Percentiles rank a stretch among this genome's conserved stretches.
phyloP scores from a whole-genome alignment of 2,888 invertebrate species.

The Masnerella sp. region DNA sequence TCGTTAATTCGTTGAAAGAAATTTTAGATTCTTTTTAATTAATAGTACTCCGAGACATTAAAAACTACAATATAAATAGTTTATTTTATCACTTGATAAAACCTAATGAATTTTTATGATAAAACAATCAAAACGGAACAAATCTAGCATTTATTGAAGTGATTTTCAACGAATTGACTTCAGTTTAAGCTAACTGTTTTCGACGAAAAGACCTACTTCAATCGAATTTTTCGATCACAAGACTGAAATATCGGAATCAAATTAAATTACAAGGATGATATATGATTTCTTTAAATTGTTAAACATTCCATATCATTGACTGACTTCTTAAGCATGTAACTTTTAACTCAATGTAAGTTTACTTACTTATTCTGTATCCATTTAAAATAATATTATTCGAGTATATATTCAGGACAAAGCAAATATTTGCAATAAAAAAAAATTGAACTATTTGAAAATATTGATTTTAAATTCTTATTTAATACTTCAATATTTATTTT shows the following conservation, averaged over 20 bases:
- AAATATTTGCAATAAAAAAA: too few relatives aligned
- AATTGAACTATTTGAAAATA: too few relatives aligned
- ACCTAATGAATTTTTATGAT: not conserved
- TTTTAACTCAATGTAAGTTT: conserved; percentile 35
- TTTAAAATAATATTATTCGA: too few relatives aligned
- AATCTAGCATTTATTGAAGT: not conserved
- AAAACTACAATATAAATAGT: not conserved
- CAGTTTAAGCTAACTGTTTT: conserved; percentile 17
- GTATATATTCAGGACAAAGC: too few relatives aligned
- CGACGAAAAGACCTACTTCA: conserved; percentile 13
- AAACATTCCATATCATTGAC: conserved; percentile 28
- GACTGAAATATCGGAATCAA: conserved; percentile 7
- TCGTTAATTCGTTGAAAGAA: conserved; percentile 23
- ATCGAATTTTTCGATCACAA: conserved; percentile 20
- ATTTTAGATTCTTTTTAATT: too few relatives aligned
- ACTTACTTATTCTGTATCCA: conserved; percentile 47
- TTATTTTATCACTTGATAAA: not conserved
- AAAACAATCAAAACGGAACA: not conserved
- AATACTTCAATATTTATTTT: not conserved
- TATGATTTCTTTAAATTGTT: conserved; percentile 26
- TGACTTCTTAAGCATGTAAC: conserved; percentile 44
- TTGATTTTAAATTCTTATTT: too few relatives aligned
- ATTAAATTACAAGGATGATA: conserved; percentile 21
- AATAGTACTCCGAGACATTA: too few relatives aligned
- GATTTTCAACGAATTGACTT: conserved; percentile 22